Conservation (phyloP, 2,797 vertebrate species). For the Acrocephalus scirpaceus region DNA sequence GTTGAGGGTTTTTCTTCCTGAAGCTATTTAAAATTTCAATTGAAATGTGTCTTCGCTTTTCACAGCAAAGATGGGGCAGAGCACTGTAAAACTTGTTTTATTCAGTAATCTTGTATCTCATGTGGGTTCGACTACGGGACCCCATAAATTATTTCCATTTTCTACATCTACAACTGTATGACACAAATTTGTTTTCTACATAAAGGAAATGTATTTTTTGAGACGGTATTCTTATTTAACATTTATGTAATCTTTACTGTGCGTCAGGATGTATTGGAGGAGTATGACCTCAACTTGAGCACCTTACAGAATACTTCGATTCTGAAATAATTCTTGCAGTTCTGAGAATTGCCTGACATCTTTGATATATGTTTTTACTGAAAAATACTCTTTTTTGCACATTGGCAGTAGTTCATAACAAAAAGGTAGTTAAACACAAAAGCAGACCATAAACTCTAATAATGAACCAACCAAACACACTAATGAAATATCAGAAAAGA, state of each 20-base stretch:
- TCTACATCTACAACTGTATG: background rate
- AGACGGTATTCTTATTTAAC: conserved; percentile 25
- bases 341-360: background rate
- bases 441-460: background rate
- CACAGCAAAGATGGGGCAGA: background rate
- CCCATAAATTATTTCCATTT: conserved; percentile 28
- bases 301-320: background rate
- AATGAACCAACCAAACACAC: background rate
- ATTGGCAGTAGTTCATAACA: background rate
- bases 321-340: background rate
- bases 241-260: background rate
- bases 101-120: background rate
- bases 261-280: background rate
- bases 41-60: conserved; percentile 6
- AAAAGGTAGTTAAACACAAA: background rate
- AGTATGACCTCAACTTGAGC: background rate
- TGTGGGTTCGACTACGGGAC: background rate
- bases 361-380: background rate
- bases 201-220: conserved; percentile 21
- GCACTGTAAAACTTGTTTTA: background rate
- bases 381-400: background rate
- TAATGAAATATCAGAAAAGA: background rate
- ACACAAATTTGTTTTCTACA: background rate
- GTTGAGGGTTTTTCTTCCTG: background rate
- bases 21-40: conserved; percentile 13